Evolutionary conservation across 2,113 vertebrate species (phyloP).

Genomic region (Archocentrus centrarchus): DNA sequence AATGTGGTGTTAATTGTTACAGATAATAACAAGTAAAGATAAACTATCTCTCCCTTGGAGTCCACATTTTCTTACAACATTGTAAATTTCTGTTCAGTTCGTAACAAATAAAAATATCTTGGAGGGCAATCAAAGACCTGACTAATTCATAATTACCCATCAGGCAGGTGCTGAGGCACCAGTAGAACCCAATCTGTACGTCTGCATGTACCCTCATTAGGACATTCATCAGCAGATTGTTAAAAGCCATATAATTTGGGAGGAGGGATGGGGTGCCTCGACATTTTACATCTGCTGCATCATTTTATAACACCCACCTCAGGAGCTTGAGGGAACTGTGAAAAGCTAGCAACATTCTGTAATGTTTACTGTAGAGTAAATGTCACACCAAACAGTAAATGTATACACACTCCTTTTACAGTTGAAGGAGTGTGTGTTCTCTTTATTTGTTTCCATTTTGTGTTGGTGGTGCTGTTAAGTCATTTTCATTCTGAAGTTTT

Average conservation of each 20-base stretch:
- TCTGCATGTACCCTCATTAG: constrained; percentile 43
- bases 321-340: background rate
- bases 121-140: constrained; percentile 50
- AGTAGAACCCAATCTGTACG: constrained; percentile 34
- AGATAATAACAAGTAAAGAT: constrained; percentile 33
- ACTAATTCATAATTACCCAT: constrained; percentile 70
- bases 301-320: constrained; percentile 24
- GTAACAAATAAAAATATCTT: constrained; percentile 54
- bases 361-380: background rate
- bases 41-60: constrained; percentile 25
- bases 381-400: background rate
- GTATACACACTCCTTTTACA: background rate
- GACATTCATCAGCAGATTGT: constrained; percentile 37
- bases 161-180: constrained; percentile 52
- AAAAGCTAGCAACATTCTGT: background rate
- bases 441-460: background rate
- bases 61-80: constrained; percentile 38
- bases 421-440: background rate
- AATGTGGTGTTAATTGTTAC: constrained; percentile 52
- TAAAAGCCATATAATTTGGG: constrained; percentile 33
- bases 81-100: constrained; percentile 27
- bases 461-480: constrained; percentile 7
- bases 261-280: constrained; percentile 15
- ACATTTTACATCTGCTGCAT: constrained; percentile 38
- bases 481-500: background rate